Base-by-base conservation (phyloP, 2,797 vertebrate genomes). In the Brachyalestes nurse region DNA sequence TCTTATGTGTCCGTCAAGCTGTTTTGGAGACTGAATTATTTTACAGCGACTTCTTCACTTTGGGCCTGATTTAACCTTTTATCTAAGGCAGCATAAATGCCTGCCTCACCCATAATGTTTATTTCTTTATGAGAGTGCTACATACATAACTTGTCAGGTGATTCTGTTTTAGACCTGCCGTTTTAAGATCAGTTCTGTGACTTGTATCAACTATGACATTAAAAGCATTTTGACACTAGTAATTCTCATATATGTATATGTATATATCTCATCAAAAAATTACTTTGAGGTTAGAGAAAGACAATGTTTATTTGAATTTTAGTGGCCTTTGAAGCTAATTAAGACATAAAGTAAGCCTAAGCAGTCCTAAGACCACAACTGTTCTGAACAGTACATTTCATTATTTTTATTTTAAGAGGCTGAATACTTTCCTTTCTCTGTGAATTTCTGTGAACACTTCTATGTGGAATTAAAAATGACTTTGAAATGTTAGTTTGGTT, bases 71-170 rank as follows among this genome's bases (percentile, higher is more conserved):
- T 19, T 61, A 77, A 82, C 21, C 76, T 60, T 69, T 70, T 21
- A 74, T 69, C 71, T 53, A 16, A 21, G 7, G 7, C 21, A 23
- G 7, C 9, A 21, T 67, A 78, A 78, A n/a, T 23, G 42, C 13
- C 12, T 12, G 55, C 42, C 81, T 28, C 47, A 19, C 79, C 79
- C 79, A 72, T 81, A 23, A 12, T 70, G 6, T 92, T 89, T 88
- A 90, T 90, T 79, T 79, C 73, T 92, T 92, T 91, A 92, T 83
- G 88, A 86, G 62, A 67, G 62, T 25, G 23, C 14, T 57, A 40
- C 16, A 66, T 47, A 58, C 58, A 34, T 2, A 2, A 51, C 19
- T 71, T 47, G 75, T 66, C 75, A 72, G 60, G 21, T 65, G 49
- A 12, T 77, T 80, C 2, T 13, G 25, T 55, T 19, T 85, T 66